Conservation (phyloP, 2,113 vertebrate genomes). For the Cynocephalus volans region DNA sequence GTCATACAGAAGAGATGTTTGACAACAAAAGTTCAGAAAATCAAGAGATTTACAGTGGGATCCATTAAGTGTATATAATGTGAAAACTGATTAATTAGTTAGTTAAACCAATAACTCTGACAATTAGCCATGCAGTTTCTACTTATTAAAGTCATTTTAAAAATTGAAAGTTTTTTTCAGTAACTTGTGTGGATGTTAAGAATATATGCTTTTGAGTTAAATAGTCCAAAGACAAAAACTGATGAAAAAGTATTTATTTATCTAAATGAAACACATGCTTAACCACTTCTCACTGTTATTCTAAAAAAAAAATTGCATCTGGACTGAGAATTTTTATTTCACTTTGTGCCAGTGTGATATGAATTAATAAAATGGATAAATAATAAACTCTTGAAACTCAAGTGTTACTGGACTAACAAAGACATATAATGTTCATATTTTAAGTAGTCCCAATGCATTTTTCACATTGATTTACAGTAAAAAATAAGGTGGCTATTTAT, state of each 20-base stretch:
- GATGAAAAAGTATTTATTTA: constrained; percentile 68
- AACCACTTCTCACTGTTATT: constrained; percentile 73
- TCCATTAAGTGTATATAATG: neutral
- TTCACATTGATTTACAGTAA: constrained; percentile 59
- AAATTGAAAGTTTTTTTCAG: constrained; percentile 38
- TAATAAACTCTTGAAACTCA: constrained; percentile 67
- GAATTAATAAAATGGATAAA: constrained; percentile 82
- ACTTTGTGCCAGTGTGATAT: constrained; percentile 68
- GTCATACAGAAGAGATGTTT: neutral
- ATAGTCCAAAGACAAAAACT: constrained; percentile 67
- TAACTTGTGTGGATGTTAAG: constrained; percentile 61
- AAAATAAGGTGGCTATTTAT: constrained; percentile 70
- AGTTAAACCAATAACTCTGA: neutral
- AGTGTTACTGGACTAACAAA: constrained; percentile 34
- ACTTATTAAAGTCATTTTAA: constrained; percentile 34
- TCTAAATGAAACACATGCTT: constrained; percentile 72
- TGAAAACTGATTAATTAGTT: constrained; percentile 33
- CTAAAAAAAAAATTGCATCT: constrained; percentile 77
- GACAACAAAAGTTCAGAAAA: neutral
- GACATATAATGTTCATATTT: neutral
- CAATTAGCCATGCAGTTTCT: constrained; percentile 24
- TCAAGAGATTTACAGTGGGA: neutral
- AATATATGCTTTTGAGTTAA: constrained; percentile 69
- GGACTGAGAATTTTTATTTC: constrained; percentile 80
- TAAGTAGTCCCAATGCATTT: constrained; percentile 51